Base-by-base conservation (phyloP, 2,888 invertebrate genomes). In the Meloe dianella region DNA sequence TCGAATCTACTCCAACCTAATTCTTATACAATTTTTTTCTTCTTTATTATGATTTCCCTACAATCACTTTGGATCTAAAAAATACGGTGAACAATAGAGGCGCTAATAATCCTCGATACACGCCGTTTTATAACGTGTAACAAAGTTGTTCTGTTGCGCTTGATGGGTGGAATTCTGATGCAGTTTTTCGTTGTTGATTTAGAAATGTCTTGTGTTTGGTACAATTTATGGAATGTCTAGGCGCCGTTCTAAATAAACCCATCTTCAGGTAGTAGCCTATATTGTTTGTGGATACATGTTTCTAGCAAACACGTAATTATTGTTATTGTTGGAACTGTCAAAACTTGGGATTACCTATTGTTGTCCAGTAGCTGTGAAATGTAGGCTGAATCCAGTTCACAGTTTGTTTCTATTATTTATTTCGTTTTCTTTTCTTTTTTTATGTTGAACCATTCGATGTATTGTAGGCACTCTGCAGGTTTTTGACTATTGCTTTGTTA, bases 271-370 rank as follows among this genome's bases (percentile, higher is more conserved):
- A 80, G 20, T 74, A 64, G 66, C 56, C 56, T 60, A 64, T 69
- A 76, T 81, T 80, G 82, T 81, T 80, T 81, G 80, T 74, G 74
- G 73, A 78, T 78, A 78, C 79, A 51, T 51, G 12, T 79, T 78
- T 78, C 72, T 64, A 74, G 75, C 79, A 80, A 82, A 83, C 80
- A 81, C 82, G 77, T 82, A 84, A 84, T 84, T 84, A 82, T 80
- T 61, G 70, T 75, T 78, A 81, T 83, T 83, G 82, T 83, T 75
- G 70, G 27, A 71, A 77, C 81, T 82, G 83, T 83, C 83, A 84
- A 80, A 84, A 84, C 83, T 82, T 69, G 67, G 81, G 81, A 81
- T 82, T 82, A 80, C 77, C 65, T 71, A 79, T 81, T 82, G 80
- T 81, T 73, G 70, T 69, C 66, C 66, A 60, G 71, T 67, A 69